Percentiles rank a stretch among this genome's conserved stretches.
Conservation (phyloP, 2,888 invertebrate genomes). For the Trypoxylon attenuatum region DNA sequence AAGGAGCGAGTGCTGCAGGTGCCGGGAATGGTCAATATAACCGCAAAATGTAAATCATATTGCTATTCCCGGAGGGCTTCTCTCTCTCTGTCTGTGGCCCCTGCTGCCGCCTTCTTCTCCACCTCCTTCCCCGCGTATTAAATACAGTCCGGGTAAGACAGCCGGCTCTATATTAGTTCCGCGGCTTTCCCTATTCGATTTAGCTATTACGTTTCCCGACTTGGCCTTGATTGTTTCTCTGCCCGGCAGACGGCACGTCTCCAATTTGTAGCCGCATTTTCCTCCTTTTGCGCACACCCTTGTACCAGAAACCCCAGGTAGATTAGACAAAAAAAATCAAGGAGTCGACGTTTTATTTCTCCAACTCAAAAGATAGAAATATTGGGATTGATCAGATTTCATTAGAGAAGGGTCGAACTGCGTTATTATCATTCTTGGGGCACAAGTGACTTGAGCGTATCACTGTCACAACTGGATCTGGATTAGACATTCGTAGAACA, state of each 20-base stretch:
- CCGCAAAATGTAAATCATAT: slow-evolving; percentile 74
- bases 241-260: slow-evolving; percentile 7
- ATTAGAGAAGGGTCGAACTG: too few species aligned
- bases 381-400: too few species aligned
- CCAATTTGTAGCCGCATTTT: background rate
- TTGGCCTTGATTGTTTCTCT: slow-evolving; percentile 43
- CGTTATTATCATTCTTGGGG: too few species aligned
- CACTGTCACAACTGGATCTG: too few species aligned
- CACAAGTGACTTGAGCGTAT: too few species aligned
- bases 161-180: slow-evolving; percentile 54
- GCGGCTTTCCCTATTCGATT: slow-evolving; percentile 53
- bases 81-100: slow-evolving; percentile 16
- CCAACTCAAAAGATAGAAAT: too few species aligned
- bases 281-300: background rate
- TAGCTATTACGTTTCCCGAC: slow-evolving; percentile 43
- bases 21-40: slow-evolving; percentile 74
- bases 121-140: slow-evolving; percentile 44
- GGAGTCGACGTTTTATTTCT: too few species aligned
- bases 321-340: too few species aligned
- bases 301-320: too few species aligned
- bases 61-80: slow-evolving; percentile 60
- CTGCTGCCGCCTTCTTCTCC: slow-evolving; percentile 4
- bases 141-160: slow-evolving; percentile 56
- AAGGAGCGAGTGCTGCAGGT: slow-evolving; percentile 69
- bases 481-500: too few species aligned